Percentiles rank a stretch among this genome's conserved stretches.
Evolutionary conservation across 2,888 invertebrate genomes (phyloP).

Genomic region (Habrosyne pyritoides): DNA sequence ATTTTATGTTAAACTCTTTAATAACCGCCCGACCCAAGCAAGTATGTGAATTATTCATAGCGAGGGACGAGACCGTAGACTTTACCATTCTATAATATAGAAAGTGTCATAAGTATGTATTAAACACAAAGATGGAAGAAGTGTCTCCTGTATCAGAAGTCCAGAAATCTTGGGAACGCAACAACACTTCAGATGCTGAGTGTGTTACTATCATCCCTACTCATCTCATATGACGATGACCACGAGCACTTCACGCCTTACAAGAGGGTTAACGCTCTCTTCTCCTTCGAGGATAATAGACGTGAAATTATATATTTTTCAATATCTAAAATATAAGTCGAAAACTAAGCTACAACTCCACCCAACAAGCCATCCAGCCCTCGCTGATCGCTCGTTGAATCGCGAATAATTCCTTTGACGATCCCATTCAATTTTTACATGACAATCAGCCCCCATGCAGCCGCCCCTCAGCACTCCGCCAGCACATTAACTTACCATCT

Average conservation of each 20-base stretch:
- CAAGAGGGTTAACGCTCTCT: too few relatives aligned
- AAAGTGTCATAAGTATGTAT: too few relatives aligned
- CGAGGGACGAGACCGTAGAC: too few relatives aligned
- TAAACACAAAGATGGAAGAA: background rate
- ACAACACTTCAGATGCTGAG: too few relatives aligned
- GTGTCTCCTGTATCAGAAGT: too few relatives aligned
- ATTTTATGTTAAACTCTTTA: background rate
- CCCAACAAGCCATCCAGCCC: background rate
- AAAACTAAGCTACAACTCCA: background rate
- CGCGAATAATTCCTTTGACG: slow-evolving; percentile 30
- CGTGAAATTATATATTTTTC: too few relatives aligned
- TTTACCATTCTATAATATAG: too few relatives aligned
- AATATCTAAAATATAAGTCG: background rate
- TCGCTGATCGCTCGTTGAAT: slow-evolving; percentile 22
- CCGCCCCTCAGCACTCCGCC: slow-evolving; percentile 6
- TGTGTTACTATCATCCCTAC: too few relatives aligned
- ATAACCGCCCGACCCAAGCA: background rate
- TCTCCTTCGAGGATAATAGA: too few relatives aligned
- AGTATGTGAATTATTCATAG: background rate
- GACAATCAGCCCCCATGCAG: slow-evolving; percentile 8
- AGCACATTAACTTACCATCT: background rate
- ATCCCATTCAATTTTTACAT: slow-evolving; percentile 8
- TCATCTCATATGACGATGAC: too few relatives aligned
- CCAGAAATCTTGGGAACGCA: too few relatives aligned
- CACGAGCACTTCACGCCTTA: too few relatives aligned